phyloP scores from a whole-genome alignment of 2,113 vertebrate species.

The Tachuris rubrigastra region DNA sequence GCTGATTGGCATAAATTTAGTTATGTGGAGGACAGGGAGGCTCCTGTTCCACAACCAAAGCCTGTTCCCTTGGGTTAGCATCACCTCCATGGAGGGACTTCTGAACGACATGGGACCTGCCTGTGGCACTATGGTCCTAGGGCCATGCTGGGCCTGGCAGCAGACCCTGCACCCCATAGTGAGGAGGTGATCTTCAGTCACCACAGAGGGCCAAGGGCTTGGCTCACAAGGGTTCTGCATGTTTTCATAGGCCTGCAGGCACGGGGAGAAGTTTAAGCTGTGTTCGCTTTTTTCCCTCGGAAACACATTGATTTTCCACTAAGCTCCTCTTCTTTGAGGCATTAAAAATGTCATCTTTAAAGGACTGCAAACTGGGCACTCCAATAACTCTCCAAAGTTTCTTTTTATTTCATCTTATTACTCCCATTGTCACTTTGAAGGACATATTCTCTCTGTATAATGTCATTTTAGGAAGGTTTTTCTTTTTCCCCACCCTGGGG shows the following conservation, averaged over 20 bases:
- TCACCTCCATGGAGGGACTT: neutral
- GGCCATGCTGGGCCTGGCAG: neutral
- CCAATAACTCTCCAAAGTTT: neutral
- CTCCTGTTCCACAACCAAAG: neutral
- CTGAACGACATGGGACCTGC: neutral
- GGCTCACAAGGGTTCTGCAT: neutral
- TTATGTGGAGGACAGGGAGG: neutral
- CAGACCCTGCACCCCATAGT: neutral
- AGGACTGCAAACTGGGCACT: neutral
- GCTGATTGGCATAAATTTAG: neutral
- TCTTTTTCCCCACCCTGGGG: rapidly evolving
- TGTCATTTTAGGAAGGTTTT: neutral
- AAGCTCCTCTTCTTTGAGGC: neutral
- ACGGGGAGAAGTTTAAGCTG: neutral
- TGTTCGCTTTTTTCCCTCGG: constrained; percentile 14
- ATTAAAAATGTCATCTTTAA: neutral
- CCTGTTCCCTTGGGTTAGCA: neutral
- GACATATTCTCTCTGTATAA: neutral
- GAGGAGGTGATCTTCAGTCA: neutral
- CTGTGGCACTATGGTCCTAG: rapidly evolving
- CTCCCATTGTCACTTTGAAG: neutral
- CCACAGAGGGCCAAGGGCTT: neutral
- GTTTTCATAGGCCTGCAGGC: neutral
- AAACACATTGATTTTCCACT: constrained; percentile 23
- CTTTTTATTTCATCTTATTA: neutral